A percentile compares a stretch with the other conserved stretches of the same genome.
These are phyloP conservation scores for Noturus placidus DNA, from an alignment of 2,113 vertebrate species.

Conservation along the genomic window DNA sequence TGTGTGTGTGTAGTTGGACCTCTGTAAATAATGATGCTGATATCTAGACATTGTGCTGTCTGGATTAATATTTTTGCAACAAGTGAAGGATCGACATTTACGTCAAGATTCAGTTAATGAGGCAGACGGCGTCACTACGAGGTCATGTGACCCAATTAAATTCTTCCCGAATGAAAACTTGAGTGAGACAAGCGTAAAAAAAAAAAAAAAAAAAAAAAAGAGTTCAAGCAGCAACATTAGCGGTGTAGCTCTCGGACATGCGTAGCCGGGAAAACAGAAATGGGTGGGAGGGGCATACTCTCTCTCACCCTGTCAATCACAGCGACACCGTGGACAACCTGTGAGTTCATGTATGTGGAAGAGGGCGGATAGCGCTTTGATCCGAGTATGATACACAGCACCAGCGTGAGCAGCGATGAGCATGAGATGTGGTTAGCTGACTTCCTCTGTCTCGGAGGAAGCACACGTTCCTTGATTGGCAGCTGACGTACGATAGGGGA, in stretches of 20 bases:
- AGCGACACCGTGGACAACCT: background rate
- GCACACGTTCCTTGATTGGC: background rate
- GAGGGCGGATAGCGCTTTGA: background rate
- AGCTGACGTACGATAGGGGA: background rate
- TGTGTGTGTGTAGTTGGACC: background rate
- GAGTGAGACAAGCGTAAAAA: too few species aligned
- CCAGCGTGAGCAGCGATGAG: background rate
- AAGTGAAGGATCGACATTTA: background rate
- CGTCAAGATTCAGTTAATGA: conserved; percentile 25
- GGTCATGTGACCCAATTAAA: background rate
- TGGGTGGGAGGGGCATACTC: background rate
- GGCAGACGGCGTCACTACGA: background rate
- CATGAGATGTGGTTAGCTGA: background rate
- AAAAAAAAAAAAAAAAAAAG: too few species aligned
- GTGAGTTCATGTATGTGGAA: background rate
- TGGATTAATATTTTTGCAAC: conserved; percentile 14
- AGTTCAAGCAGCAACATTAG: background rate
- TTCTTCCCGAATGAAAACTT: background rate
- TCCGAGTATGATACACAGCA: background rate
- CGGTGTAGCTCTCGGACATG: background rate
- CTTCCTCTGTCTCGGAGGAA: background rate
- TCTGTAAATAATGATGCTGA: conserved; percentile 24
- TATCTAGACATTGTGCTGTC: conserved; percentile 24
- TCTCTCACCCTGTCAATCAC: background rate
- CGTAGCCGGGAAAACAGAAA: too few species aligned